phyloP scores from a whole-genome alignment of 2,797 vertebrate species.

The Lagocephalus sceleratus region DNA sequence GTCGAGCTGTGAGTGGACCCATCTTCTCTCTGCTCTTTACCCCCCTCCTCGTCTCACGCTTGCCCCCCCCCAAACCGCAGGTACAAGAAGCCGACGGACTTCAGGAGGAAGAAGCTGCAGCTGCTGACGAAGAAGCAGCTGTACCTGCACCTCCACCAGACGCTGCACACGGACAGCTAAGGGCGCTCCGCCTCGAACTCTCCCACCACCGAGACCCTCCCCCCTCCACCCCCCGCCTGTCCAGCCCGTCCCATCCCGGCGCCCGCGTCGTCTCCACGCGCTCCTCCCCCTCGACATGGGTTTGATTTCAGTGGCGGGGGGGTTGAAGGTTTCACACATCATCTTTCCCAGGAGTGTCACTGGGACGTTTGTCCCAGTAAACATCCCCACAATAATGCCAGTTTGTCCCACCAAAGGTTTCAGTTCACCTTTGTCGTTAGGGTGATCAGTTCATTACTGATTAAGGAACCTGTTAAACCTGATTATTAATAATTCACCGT shows the following conservation, averaged over 20 bases:
- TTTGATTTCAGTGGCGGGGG: too few species aligned
- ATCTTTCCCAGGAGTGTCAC: neutral
- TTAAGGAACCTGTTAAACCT: too few species aligned
- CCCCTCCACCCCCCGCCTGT: constrained; percentile 19
- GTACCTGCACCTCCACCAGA: constrained; percentile 97
- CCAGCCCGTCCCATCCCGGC: constrained; percentile 25
- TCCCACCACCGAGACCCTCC: constrained; percentile 10
- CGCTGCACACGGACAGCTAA: constrained; percentile 91
- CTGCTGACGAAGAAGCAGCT: constrained; percentile 98
- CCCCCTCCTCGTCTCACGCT: neutral
- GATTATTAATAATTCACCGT: too few species aligned
- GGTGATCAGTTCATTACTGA: too few species aligned
- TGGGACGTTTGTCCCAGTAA: too few species aligned
- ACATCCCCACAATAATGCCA: too few species aligned
- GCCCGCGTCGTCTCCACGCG: too few species aligned
- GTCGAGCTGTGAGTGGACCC: constrained; percentile 91
- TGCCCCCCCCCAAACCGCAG: constrained; percentile 61
- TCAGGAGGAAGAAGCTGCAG: constrained; percentile 97
- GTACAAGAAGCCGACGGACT: constrained; percentile 99
- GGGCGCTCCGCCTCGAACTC: neutral
- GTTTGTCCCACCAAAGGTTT: too few species aligned
- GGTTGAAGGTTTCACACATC: too few species aligned
- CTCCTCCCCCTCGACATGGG: too few species aligned
- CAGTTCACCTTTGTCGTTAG: too few species aligned
- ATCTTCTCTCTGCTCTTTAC: neutral